Base-by-base conservation (phyloP, 2,113 vertebrate genomes). In the Triplophysa siluroides region DNA sequence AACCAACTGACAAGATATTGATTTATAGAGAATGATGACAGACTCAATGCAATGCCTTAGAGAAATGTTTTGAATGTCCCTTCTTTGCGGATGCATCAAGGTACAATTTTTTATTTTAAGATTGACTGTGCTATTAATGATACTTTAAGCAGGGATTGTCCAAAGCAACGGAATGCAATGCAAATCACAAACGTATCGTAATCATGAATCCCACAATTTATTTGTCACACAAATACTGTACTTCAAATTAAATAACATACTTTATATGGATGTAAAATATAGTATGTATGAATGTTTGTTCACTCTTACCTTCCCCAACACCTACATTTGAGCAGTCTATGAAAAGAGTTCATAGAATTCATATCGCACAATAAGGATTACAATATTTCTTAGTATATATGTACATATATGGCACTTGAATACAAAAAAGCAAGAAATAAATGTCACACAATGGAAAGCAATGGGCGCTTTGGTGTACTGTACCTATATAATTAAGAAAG, bases 401-500 rank as follows among this genome's bases (percentile, higher is more conserved):
- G 65, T 85, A 85, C 84, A 85, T 66, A n/a, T 79, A 86, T 81
- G 83, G 81, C 84, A 86, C 81, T 82, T 83, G 41, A 85, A 77
- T 79, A 80, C 79, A 83, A 26, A 68, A 69, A 85, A 82, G 43
- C 68, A 83, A 79, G 23, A 75, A 33, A 66, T 67, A 19, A 14
- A n/a, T 38, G 67, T 60, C 65, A 26, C 47, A 68, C 68, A 84
- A 82, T 79, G 52, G 66, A 68, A 79, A 83, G 72, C 73, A 80
- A 77, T 61, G 80, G 81, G 74, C 82, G 79, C 80, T 85, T 82
- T 83, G 84, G 80, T 84, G 78, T 82, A 77, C 64, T 73, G 62
- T 45, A 75, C 29, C 82, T 66, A 78, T 66, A 74, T 56, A 75
- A 16, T n/a, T n/a, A n/a, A n/a, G 2, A 54, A 70, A 81, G 33